A percentile compares a stretch with the other conserved stretches of the same genome.
These are phyloP conservation scores for Crocallis elinguaria DNA, from an alignment of 2,888 invertebrate genomes.

Conservation along the genomic window DNA sequence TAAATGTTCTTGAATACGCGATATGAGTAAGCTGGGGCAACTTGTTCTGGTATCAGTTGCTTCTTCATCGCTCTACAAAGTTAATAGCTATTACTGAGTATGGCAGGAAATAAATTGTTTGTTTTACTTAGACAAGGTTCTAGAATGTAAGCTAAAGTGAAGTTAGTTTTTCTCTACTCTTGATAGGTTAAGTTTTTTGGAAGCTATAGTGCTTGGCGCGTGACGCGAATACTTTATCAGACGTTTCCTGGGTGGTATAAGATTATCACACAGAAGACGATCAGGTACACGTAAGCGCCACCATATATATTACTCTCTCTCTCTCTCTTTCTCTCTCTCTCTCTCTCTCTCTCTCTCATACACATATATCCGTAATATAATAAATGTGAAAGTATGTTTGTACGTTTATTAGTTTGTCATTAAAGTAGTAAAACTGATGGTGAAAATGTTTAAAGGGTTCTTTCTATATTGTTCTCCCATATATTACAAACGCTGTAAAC, in stretches of 20 bases:
- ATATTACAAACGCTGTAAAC: too few relatives aligned
- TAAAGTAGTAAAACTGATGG: too few relatives aligned
- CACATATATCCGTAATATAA: too few relatives aligned
- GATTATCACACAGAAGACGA: constrained; percentile 14
- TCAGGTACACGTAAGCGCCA: constrained; percentile 11
- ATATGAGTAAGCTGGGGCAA: constrained; percentile 21
- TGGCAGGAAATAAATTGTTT: neutral
- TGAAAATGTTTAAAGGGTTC: too few relatives aligned
- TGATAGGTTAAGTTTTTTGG: constrained; percentile 39
- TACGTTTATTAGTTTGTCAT: too few relatives aligned
- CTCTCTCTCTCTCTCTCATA: too few relatives aligned
- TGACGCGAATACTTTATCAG: constrained; percentile 51
- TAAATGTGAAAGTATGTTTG: too few relatives aligned
- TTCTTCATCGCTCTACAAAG: neutral
- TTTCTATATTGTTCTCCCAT: too few relatives aligned
- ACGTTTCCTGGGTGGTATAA: constrained; percentile 32
- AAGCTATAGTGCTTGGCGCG: constrained; percentile 38
- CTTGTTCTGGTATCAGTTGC: neutral
- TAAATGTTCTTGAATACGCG: constrained; percentile 65
- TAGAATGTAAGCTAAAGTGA: constrained; percentile 29
- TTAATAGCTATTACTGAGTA: neutral
- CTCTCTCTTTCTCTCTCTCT: too few relatives aligned
- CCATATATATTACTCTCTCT: constrained; percentile 45
- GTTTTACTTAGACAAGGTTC: constrained; percentile 6
- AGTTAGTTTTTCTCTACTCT: too few relatives aligned